These are phyloP conservation scores for Atopsyche davidsoni DNA, from an alignment of 1,140 invertebrate genomes.

Conservation along the genomic window DNA sequence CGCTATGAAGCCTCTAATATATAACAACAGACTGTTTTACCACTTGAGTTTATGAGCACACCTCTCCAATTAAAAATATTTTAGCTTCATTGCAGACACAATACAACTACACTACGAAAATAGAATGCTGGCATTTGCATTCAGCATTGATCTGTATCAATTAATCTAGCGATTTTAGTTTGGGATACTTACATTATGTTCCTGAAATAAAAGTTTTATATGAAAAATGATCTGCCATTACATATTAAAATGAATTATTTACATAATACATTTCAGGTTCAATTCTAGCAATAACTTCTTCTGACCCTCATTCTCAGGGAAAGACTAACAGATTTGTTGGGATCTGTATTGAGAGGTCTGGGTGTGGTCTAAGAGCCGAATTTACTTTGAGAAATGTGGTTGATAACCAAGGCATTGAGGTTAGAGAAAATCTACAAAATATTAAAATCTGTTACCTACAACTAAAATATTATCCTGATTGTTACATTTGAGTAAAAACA, in stretches of 20 bases:
- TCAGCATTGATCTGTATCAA: slow-evolving; percentile 13
- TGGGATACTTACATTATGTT: no score
- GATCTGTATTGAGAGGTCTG: slow-evolving; percentile 85
- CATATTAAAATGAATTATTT: neutral
- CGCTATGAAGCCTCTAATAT: no score
- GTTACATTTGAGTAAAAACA: no score
- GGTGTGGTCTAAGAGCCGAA: slow-evolving; percentile 70
- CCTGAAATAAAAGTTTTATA: no score
- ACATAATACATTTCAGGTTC: slow-evolving; percentile 57
- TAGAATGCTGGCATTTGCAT: slow-evolving; percentile 14
- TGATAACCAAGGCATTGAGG: slow-evolving; percentile 77
- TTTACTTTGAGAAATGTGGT: slow-evolving; percentile 92
- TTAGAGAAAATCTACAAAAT: no score
- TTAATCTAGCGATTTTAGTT: no score
- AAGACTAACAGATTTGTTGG: slow-evolving; percentile 91
- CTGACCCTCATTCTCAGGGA: slow-evolving; percentile 79
- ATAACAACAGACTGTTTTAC: no score
- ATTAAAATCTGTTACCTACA: no score
- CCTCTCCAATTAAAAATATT: no score
- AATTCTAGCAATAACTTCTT: slow-evolving; percentile 84
- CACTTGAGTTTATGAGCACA: no score
- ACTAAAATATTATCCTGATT: no score
- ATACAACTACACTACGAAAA: slow-evolving; percentile 9
- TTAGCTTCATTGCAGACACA: no score
- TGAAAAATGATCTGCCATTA: neutral